phyloP scores from a whole-genome alignment of 2,797 vertebrate species.

The Megalops cyprinoides region DNA sequence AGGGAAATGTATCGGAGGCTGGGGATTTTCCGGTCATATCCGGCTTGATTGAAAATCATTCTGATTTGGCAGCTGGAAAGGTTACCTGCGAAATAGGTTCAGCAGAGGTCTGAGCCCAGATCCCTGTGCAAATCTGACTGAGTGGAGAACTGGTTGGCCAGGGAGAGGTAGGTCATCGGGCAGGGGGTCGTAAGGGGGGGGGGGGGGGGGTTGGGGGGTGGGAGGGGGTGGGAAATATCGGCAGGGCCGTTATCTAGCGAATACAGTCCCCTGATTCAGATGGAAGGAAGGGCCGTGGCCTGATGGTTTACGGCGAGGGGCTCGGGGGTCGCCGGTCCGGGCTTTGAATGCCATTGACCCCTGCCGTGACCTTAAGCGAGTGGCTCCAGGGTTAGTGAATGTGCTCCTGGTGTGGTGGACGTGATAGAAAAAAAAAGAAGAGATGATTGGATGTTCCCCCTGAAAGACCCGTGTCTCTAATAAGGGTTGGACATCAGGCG shows the following conservation, averaged over 20 bases:
- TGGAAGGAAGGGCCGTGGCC: slow-evolving; percentile 28
- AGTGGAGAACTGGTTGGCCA: slow-evolving; percentile 6
- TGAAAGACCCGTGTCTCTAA: slow-evolving; percentile 22
- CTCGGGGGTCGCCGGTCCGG: slow-evolving; percentile 55
- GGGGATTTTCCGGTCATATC: slow-evolving; percentile 40
- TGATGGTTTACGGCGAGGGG: slow-evolving; percentile 30
- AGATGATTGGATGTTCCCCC: slow-evolving; percentile 28
- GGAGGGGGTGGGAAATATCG: background rate
- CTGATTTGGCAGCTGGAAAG: slow-evolving; percentile 53
- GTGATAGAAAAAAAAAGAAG: slow-evolving; percentile 59
- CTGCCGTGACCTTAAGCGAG: slow-evolving; percentile 63
- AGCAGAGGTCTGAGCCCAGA: slow-evolving; percentile 34
- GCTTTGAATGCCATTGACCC: slow-evolving; percentile 76
- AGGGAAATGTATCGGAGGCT: slow-evolving; percentile 35
- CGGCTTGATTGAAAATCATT: slow-evolving; percentile 55
- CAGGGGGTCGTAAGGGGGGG: background rate
- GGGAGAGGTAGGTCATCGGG: background rate
- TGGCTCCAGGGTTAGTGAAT: slow-evolving; percentile 37
- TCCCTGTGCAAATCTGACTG: slow-evolving; percentile 29
- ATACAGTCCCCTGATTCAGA: slow-evolving; percentile 40
- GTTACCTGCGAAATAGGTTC: slow-evolving; percentile 49
- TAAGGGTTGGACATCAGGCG: slow-evolving; percentile 31
- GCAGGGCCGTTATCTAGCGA: slow-evolving; percentile 37
- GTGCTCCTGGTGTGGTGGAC: slow-evolving; percentile 34
- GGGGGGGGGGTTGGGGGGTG: background rate